Evolutionary conservation across 2,888 invertebrate genomes (phyloP), one percentile per base, ranked within the genome.

Genomic region (Charanyca ferruginea): DNA sequence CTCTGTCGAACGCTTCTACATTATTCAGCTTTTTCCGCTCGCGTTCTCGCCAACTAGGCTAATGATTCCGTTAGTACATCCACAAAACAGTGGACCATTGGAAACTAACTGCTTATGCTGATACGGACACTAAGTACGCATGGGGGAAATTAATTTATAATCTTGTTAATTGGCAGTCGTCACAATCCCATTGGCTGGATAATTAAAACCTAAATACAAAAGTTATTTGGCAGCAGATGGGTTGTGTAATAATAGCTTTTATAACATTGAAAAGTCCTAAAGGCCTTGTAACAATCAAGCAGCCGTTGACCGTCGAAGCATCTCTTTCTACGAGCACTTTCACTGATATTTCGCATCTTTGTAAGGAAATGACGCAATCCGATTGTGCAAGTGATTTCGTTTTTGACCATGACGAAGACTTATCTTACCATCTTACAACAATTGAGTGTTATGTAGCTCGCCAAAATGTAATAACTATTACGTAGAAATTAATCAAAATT

Each of bases 11-110:
- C 84, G 84, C 84, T 85, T 80, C 84, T 89, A 86, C 89, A 93
- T 93, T 90, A 94, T 94, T 91, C 92, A 91, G 86, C 89, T 93
- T 93, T 93, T 93, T 93, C 90, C 90, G 90, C 90, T 89, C 90
- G 90, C 87, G 87, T 90, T 92, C 89, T 85, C 84, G 76, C 79
- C 89, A 94, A 91, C 90, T 94, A 87, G 95, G 94, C 92, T 94
- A 94, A 92, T 93, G 93, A 93, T 92, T 91, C 94, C 95, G 94
- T 94, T 94, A 94, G 90, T 91, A 87, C 91, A 92, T 93, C 90
- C 90, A 94, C 92, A 91, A 93, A 94, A 93, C 93, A 92, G 83
- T 84, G 84, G 87, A 84, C 90, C 85, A 94, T 89, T 89, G 90
- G 90, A 89, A 90, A 85, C 86, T 92, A 91, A 93, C 91, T 92